Evolutionary conservation across 1,140 invertebrate species (phyloP).

Genomic region (Pararge aegeria): DNA sequence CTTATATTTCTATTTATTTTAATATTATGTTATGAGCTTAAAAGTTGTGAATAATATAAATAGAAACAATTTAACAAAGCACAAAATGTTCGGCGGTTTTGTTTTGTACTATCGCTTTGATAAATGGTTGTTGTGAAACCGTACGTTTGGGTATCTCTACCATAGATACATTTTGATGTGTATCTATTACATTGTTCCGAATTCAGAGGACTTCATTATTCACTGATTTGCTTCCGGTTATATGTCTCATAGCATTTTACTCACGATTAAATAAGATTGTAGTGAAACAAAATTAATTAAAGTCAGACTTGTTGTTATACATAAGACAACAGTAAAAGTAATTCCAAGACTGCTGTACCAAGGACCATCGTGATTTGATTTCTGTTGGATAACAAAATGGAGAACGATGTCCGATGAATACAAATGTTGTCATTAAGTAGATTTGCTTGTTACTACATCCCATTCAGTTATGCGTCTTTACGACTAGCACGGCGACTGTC

Average conservation of each 20-base stretch:
- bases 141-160: neutral
- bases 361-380: neutral
- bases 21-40: too few relatives aligned
- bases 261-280: neutral
- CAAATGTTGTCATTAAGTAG: neutral
- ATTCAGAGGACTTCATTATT: neutral
- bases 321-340: neutral
- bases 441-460: too few relatives aligned
- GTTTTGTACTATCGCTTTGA: conserved; percentile 1
- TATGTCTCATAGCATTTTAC: neutral
- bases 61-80: neutral
- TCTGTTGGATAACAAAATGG: neutral
- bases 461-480: neutral
- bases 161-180: neutral
- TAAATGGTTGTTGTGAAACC: conserved; percentile 3
- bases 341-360: neutral
- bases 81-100: conserved; percentile 1
- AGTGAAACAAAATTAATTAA: too few relatives aligned
- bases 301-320: neutral
- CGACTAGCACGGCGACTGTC: too few relatives aligned
- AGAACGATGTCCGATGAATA: neutral
- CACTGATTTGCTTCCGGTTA: neutral
- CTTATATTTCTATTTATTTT: too few relatives aligned
- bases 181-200: neutral
- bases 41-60: neutral